These are phyloP conservation scores for Austrolebias charrua DNA, from an alignment of 2,797 vertebrate genomes.

Conservation along the genomic window DNA sequence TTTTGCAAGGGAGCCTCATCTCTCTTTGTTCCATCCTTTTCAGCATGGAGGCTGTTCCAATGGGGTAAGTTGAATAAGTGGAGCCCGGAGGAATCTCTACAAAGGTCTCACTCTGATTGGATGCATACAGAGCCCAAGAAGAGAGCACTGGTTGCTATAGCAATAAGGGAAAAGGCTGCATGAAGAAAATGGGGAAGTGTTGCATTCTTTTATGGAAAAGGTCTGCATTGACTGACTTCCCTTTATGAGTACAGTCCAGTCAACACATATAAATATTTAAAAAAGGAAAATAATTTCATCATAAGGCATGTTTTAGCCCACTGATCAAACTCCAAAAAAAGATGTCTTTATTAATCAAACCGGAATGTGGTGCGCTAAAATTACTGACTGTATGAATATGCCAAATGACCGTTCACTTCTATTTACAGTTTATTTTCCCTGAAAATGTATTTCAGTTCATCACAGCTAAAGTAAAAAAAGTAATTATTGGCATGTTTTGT, in stretches of 20 bases:
- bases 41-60: conserved; percentile 74
- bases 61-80: conserved; percentile 82
- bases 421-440: conserved; percentile 56
- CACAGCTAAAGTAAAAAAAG: too few relatives aligned
- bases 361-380: conserved; percentile 57
- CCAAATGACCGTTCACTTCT: conserved; percentile 59
- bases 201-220: conserved; percentile 74
- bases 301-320: conserved; percentile 56
- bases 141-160: conserved; percentile 82
- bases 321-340: conserved; percentile 46
- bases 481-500: too few relatives aligned
- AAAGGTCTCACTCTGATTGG: conserved; percentile 85
- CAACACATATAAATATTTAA: conserved; percentile 38
- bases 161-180: conserved; percentile 78
- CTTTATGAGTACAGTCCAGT: conserved; percentile 49
- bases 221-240: conserved; percentile 66
- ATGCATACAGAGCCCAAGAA: conserved; percentile 79
- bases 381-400: conserved; percentile 64
- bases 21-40: conserved; percentile 77
- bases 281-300: conserved; percentile 25
- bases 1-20: conserved; percentile 66
- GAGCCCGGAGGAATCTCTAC: conserved; percentile 83
- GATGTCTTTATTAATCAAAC: conserved; percentile 67
- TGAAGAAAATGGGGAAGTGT: conserved; percentile 68
- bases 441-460: not conserved